A percentile compares a stretch with the other conserved stretches of the same genome.
Conservation (phyloP, 1,140 invertebrate genomes). For the Galendromus occidentalis region DNA sequence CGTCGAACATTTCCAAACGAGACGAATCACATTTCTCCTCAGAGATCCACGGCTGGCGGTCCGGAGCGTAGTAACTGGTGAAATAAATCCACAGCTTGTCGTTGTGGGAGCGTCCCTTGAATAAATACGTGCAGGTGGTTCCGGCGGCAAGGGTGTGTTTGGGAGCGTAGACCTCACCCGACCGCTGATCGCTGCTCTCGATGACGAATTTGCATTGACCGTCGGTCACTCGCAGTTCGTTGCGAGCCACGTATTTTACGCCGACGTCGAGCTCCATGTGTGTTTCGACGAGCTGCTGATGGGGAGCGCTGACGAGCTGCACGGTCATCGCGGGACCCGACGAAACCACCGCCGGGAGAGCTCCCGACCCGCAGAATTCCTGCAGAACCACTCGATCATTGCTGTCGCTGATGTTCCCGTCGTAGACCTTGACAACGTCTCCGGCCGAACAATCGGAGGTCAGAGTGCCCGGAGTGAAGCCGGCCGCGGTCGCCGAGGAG, state of each 20-base stretch:
- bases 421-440: not conserved
- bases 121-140: conserved; percentile 68
- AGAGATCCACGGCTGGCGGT: not conserved
- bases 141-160: conserved; percentile 39
- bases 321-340: conserved; percentile 1
- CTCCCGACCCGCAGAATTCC: conserved; percentile 3
- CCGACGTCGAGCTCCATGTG: conserved; percentile 8
- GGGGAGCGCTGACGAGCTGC: not conserved
- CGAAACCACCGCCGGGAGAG: not conserved
- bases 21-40: conserved; percentile 1
- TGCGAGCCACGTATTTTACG: not conserved
- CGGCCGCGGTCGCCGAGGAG: not conserved
- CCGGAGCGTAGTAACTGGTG: conserved; percentile 3
- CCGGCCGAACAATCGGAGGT: not conserved
- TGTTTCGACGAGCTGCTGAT: conserved; percentile 1
- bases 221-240: not conserved
- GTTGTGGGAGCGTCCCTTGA: conserved; percentile 57
- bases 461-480: conserved; percentile 1
- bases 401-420: not conserved
- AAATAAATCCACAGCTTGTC: conserved; percentile 10
- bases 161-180: not conserved
- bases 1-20: not conserved
- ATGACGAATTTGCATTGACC: conserved; percentile 7
- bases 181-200: not conserved
- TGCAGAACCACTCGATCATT: not conserved